These are phyloP conservation scores for Thermophis baileyi DNA, from an alignment of 2,113 vertebrate species.

Conservation along the genomic window DNA sequence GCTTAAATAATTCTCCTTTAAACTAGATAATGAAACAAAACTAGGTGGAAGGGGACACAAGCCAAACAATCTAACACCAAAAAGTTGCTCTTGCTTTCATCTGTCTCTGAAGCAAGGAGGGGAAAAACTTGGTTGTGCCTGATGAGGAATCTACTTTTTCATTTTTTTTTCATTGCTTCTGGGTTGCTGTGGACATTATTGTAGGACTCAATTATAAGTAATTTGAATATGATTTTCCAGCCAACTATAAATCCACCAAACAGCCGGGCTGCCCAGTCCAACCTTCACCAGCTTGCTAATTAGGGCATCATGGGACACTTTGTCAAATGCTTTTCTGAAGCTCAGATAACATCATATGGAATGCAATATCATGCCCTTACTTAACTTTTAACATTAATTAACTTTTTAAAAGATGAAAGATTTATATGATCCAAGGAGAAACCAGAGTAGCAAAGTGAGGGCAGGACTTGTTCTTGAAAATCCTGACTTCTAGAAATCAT, in stretches of 20 bases:
- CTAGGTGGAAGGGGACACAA: neutral
- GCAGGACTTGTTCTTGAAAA: neutral
- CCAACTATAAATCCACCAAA: neutral
- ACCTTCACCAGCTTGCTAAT: neutral
- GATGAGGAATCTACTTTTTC: neutral
- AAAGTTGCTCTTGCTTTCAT: neutral
- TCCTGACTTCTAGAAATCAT: neutral
- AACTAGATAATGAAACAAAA: neutral
- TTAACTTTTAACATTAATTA: neutral
- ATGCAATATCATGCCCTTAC: neutral
- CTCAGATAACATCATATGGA: neutral
- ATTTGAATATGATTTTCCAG: neutral
- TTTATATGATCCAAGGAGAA: neutral
- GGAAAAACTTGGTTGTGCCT: neutral
- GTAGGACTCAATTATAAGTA: neutral
- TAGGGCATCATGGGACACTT: neutral
- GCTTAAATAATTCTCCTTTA: neutral
- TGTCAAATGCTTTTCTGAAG: neutral
- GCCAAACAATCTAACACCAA: neutral
- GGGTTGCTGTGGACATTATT: neutral
- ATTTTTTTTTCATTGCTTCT: neutral
- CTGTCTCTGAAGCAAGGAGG: neutral
- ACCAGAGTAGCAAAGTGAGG: neutral
- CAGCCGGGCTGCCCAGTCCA: neutral
- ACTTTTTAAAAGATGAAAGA: neutral